These are phyloP conservation scores for Oncorhynchus masou DNA, from an alignment of 2,113 vertebrate genomes.

Conservation along the genomic window DNA sequence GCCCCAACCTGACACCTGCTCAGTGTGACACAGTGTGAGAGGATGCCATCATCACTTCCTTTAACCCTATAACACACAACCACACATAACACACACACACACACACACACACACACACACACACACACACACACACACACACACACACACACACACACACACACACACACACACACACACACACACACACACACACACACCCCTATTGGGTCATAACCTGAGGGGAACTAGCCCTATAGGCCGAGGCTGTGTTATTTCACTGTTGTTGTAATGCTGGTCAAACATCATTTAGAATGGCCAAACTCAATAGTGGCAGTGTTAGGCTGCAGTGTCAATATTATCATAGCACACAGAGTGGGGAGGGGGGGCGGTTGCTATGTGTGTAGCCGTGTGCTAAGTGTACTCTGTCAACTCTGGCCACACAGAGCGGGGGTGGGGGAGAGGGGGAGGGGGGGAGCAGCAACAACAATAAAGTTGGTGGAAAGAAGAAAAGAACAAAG, in stretches of 20 bases:
- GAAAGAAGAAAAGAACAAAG: constrained; percentile 47
- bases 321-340: constrained; percentile 91
- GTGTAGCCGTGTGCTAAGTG: constrained; percentile 79
- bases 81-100: not conserved
- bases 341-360: constrained; percentile 83
- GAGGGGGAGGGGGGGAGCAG: constrained; percentile 1
- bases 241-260: constrained; percentile 69
- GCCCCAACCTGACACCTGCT: constrained; percentile 36
- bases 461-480: constrained; percentile 63
- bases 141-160: not conserved
- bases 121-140: not conserved
- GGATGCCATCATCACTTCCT: constrained; percentile 39
- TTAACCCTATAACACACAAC: not conserved
- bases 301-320: constrained; percentile 85
- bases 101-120: not conserved
- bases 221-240: constrained; percentile 59
- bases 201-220: constrained; percentile 49
- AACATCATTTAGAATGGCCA: constrained; percentile 83
- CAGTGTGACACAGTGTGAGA: constrained; percentile 43
- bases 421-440: constrained; percentile 11
- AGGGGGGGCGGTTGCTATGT: constrained; percentile 81
- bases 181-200: not conserved
- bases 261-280: constrained; percentile 82
- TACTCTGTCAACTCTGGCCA: constrained; percentile 67
- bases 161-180: not conserved